Base-by-base conservation (phyloP, 2,113 vertebrate species). In the Melanocharis versteri region DNA sequence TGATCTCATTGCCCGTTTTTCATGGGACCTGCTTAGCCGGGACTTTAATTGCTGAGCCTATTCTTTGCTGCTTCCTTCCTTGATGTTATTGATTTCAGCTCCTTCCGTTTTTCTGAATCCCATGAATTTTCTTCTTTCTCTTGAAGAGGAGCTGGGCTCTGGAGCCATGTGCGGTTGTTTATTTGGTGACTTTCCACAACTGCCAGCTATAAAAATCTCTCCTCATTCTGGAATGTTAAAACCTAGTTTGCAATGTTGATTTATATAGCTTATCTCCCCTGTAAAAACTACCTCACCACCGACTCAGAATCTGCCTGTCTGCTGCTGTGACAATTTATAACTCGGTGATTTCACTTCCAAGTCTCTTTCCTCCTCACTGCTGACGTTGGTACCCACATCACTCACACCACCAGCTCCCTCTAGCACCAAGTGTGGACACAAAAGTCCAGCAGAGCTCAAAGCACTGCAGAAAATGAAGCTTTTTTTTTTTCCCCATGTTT, bases 61-160 rank as follows among this genome's bases (percentile, higher is more conserved):
- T 95, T 95, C 90, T 93, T 90, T 62, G 89, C 80, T n/a, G 50
- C 90, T 96, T 96, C 93, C 94, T 96, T 89, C 93, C 89, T 87
- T 45, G 33, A 70, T 21, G 35, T 39, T 93, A 97, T 94, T 64
- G 94, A 96, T 93, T 90, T 66, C 80, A 58, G 58, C 40, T 54
- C 83, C 72, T 86, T 80, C 79, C 47, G 71, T 89, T 93, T 93
- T 80, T 89, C 79, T 47, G 80, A 72, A 62, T 86, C 47, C 23
- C 62, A 39, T 31, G 58, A 76, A 90, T 93, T 89, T 61, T 79
- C 89, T 78, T 54, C 45, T 40, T 93, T 73, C 76, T 78, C 69
- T 73, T 26, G 58, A 50, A 84, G 56, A 87, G 50, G 37, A 89
- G 72, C 35, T 48, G 80, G 1, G 2, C 57, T 91, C 76, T 75